Conservation (phyloP, 2,888 invertebrate genomes). For the Hirudinaria manillensis region DNA sequence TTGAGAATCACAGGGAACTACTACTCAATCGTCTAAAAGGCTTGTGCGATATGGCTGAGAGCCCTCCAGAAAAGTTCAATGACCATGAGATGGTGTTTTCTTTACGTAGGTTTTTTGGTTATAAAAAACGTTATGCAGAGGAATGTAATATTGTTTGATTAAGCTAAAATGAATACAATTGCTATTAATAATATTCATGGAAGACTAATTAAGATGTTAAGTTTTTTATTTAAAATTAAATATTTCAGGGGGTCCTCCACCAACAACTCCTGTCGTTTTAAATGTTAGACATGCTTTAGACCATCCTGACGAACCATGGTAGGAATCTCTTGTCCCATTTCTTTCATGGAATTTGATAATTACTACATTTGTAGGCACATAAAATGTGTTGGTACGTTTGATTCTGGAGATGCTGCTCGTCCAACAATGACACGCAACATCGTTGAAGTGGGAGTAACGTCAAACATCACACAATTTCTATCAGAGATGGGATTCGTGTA, state of each 20-base stretch:
- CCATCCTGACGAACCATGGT: constrained; percentile 71
- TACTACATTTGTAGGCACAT: constrained; percentile 62
- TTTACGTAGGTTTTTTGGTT: constrained; percentile 48
- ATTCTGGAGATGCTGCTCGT: constrained; percentile 72
- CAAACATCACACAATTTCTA: constrained; percentile 81
- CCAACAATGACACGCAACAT: constrained; percentile 85
- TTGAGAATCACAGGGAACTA: constrained; percentile 84
- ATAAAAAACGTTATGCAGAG: no score
- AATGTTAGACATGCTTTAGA: constrained; percentile 77
- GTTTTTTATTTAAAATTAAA: neutral
- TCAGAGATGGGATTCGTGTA: constrained; percentile 71
- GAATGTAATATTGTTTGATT: neutral
- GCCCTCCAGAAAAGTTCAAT: constrained; percentile 81
- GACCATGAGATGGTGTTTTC: constrained; percentile 77
- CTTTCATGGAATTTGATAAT: no score
- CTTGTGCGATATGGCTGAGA: constrained; percentile 71
- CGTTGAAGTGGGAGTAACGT: constrained; percentile 84
- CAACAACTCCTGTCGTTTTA: constrained; percentile 31
- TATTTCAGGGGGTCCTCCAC: constrained; percentile 32
- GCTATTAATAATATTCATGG: neutral
- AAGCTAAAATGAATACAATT: neutral
- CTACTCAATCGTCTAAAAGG: constrained; percentile 81
- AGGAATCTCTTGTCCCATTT: constrained; percentile 34
- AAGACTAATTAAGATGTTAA: neutral
- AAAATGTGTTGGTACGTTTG: constrained; percentile 83